Conservation (phyloP, 1,140 invertebrate genomes). For the Sitophilus oryzae region DNA sequence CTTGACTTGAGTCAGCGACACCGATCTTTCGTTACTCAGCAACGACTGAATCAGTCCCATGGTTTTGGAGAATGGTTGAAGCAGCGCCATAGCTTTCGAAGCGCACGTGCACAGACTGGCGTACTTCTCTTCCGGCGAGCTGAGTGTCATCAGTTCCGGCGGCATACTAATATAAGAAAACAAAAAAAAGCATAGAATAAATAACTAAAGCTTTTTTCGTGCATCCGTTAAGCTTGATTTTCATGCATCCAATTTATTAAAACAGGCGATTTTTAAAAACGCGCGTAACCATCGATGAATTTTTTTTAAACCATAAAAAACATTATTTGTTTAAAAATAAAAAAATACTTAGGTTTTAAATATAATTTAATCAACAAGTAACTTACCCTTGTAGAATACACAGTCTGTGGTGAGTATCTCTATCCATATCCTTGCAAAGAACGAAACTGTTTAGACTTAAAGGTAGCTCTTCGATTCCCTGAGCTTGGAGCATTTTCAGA, state of each 20-base stretch:
- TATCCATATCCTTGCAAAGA: constrained; percentile 50
- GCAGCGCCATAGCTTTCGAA: constrained; percentile 59
- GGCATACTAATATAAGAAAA: constrained; percentile 51
- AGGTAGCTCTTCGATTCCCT: constrained; percentile 72
- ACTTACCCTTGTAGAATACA: constrained; percentile 68
- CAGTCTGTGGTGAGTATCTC: constrained; percentile 54
- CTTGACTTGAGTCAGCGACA: constrained; percentile 65
- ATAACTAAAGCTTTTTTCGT: no score
- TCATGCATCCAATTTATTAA: no score
- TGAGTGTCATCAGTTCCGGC: constrained; percentile 45
- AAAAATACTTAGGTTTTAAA: no score
- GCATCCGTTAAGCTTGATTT: no score
- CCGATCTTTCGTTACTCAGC: constrained; percentile 62
- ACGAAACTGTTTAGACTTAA: constrained; percentile 61
- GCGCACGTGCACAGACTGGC: constrained; percentile 75
- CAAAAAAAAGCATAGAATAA: no score
- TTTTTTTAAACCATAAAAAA: neutral
- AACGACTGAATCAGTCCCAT: constrained; percentile 62
- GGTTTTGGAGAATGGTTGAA: constrained; percentile 51
- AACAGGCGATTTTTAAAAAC: no score
- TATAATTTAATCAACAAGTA: no score
- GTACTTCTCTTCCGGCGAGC: constrained; percentile 52
- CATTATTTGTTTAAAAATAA: neutral
- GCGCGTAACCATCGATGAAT: no score
- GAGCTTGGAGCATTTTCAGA: constrained; percentile 74